phyloP scores from a whole-genome alignment of 1,140 invertebrate species.

The Drosophila pruinosa region DNA sequence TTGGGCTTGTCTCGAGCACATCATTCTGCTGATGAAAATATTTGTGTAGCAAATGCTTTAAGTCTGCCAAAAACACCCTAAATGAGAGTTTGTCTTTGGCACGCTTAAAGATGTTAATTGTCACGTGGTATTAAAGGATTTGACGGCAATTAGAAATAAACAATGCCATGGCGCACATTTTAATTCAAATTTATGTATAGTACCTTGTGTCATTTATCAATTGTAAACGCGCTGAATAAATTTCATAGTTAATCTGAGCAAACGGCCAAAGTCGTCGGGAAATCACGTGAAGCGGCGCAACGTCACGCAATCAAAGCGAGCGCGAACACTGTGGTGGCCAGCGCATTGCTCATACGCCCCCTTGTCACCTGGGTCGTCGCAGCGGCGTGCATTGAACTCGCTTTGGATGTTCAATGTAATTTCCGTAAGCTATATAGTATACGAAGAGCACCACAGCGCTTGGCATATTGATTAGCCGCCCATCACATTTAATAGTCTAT shows the following conservation, averaged over 20 bases:
- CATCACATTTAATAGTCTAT: constrained; percentile 29
- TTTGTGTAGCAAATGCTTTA: background rate
- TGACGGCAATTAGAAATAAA: constrained; percentile 6
- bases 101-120: background rate
- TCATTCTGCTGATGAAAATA: constrained; percentile 6
- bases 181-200: constrained; percentile 30
- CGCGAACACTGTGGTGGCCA: constrained; percentile 11
- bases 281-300: constrained; percentile 43
- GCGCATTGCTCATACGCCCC: constrained; percentile 62
- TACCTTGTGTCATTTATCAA: constrained; percentile 41
- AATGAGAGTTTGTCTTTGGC: background rate
- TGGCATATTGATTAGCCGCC: constrained; percentile 38
- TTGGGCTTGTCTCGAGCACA: background rate
- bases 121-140: background rate
- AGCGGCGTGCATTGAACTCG: constrained; percentile 66
- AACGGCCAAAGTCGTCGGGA: constrained; percentile 8
- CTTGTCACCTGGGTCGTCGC: constrained; percentile 21
- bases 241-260: constrained; percentile 19
- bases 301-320: constrained; percentile 23
- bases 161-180: background rate
- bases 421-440: constrained; percentile 46
- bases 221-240: constrained; percentile 32
- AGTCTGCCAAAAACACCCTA: background rate
- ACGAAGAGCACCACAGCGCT: constrained; percentile 11
- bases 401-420: constrained; percentile 49